Percentiles rank a stretch among this genome's conserved stretches.
Evolutionary conservation across 2,888 invertebrate species (phyloP).

Genomic region (Lasioglossum calceatum): DNA sequence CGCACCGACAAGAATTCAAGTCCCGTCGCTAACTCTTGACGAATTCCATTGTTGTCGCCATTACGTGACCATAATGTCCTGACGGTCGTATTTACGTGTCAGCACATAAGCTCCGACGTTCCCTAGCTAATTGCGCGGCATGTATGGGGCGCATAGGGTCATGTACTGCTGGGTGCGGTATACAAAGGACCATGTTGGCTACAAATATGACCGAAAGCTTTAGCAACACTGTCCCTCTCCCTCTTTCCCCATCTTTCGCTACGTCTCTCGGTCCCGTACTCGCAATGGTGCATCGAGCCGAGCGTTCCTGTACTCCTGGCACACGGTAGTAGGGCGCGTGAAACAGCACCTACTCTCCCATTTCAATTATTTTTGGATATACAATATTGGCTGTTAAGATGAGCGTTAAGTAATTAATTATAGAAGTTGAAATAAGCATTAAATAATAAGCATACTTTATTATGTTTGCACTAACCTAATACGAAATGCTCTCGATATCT

Average conservation of each 20-base stretch:
- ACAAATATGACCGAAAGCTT: conserved; percentile 47
- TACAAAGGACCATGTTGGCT: conserved; percentile 37
- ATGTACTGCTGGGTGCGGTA: conserved; percentile 30
- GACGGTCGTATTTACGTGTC: conserved; percentile 18
- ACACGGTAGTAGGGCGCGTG: too few species aligned
- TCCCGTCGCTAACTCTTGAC: conserved; percentile 30
- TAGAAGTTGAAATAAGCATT: too few species aligned
- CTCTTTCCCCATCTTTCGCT: background rate
- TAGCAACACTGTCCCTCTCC: background rate
- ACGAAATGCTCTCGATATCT: too few species aligned
- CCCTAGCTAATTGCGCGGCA: conserved; percentile 40
- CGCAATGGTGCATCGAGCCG: conserved; percentile 18
- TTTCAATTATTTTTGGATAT: too few species aligned
- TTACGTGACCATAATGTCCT: conserved; percentile 51
- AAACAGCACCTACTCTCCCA: too few species aligned
- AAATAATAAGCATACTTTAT: too few species aligned
- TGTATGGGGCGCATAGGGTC: conserved; percentile 19
- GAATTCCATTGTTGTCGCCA: conserved; percentile 40
- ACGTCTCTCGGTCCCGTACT: background rate
- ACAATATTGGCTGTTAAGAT: too few species aligned
- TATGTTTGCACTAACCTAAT: too few species aligned
- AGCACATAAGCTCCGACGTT: conserved; percentile 27
- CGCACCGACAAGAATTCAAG: background rate
- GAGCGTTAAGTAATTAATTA: too few species aligned
- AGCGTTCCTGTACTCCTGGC: background rate